Percentiles rank a stretch among this genome's conserved stretches.
These are phyloP conservation scores for Eclectus roratus DNA, from an alignment of 2,113 vertebrate species.

Conservation along the genomic window DNA sequence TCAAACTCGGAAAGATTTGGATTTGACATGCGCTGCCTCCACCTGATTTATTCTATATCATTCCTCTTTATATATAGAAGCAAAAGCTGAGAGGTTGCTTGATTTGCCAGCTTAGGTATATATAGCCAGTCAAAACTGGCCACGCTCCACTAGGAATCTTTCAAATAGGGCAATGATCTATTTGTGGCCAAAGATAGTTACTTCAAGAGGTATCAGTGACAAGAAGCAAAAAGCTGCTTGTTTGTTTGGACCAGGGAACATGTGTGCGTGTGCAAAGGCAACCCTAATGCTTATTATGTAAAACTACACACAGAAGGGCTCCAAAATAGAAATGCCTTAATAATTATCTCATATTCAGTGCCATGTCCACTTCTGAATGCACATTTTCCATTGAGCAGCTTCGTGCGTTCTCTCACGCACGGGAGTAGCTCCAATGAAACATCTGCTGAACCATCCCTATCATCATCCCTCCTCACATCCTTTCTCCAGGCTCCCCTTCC, in stretches of 20 bases:
- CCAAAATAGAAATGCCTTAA: slow-evolving; percentile 52
- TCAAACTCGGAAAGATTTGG: neutral
- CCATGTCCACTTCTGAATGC: slow-evolving; percentile 59
- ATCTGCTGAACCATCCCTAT: slow-evolving; percentile 42
- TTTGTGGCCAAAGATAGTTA: slow-evolving; percentile 30
- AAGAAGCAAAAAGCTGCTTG: slow-evolving; percentile 20
- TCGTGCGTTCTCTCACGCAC: slow-evolving; percentile 59
- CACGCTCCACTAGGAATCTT: neutral
- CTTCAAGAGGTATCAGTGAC: slow-evolving; percentile 45
- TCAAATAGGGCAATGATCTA: slow-evolving; percentile 49
- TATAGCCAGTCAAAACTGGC: slow-evolving; percentile 40
- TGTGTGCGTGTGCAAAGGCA: neutral
- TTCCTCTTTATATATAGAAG: neutral
- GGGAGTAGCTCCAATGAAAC: slow-evolving; percentile 55
- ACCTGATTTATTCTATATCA: neutral
- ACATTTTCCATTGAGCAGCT: slow-evolving; percentile 41
- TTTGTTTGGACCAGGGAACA: neutral
- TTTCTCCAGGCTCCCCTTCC: neutral
- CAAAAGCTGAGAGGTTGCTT: neutral
- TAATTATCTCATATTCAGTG: slow-evolving; percentile 59
- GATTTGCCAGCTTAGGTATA: slow-evolving; percentile 18
- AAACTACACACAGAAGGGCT: slow-evolving; percentile 18
- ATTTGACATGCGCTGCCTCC: neutral
- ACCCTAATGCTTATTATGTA: neutral
- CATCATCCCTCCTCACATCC: slow-evolving; percentile 41